Base-by-base conservation (phyloP, 1,140 invertebrate species). In the Pogonomyrmex barbatus region DNA sequence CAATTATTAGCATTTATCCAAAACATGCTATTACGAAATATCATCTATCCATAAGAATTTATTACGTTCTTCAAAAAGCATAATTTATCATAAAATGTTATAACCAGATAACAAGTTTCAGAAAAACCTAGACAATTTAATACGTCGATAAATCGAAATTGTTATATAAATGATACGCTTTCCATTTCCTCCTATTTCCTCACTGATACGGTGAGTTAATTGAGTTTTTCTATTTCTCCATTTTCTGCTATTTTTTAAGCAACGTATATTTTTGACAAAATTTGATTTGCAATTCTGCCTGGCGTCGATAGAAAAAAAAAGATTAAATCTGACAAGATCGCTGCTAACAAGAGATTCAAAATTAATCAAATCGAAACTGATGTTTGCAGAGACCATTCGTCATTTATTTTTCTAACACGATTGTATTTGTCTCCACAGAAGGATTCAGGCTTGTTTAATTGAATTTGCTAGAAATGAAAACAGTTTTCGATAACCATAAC, bases 311-410 rank as follows among this genome's bases (percentile, higher is more conserved):
- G n/a, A 50, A 65, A 63, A 81, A 83, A 73, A 60, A 70, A 60
- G 6, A 83, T 73, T 75, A 73, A 83, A 83, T 36, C 36, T 4
- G 30, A 73, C 42, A 52, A 82, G 68, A 83, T 83, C 68, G 42
- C 42, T 30, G 68, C 50, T 83, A 73, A 83, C 79, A 73, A 73
- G 68, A 73, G 79, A 73, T 60, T 73, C 79, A 50, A 83, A 54
- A 83, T 83, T 83, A 73, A 83, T 83, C 67, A 62, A 83, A 83
- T 73, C 68, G 56, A 73, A 83, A 75, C 54, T 50, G 79, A 75
- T 75, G 58, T 83, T 83, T 83, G 54, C 79, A 75, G 54, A 83
- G 79, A 50, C 45, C 42, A 30, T 33, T 60, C 52, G 68, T 50
- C 54, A 75, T 75, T 36, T 47, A 73, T 83, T 83, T 83, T 83